Percentiles rank a stretch among this genome's conserved stretches.
Evolutionary conservation across 1,140 invertebrate genomes (phyloP).

Genomic region (Trichomalopsis sarcophagae): DNA sequence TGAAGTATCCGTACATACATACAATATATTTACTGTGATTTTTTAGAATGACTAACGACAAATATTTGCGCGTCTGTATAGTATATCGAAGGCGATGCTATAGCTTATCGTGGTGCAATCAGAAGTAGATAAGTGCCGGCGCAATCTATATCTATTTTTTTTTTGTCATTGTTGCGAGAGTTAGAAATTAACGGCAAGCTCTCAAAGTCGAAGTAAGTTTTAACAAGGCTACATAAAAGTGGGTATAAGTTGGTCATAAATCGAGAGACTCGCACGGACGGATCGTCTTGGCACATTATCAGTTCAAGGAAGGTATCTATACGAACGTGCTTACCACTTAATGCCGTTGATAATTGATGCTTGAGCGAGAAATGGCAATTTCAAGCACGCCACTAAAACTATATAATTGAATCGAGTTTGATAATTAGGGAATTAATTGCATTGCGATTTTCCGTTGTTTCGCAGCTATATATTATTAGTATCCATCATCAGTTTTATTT

Average conservation of each 20-base stretch:
- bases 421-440: background rate
- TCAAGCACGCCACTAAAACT: background rate
- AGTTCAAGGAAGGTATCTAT: constrained; percentile 12
- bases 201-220: constrained; percentile 7
- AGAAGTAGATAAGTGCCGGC: constrained; percentile 22
- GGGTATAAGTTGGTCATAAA: constrained; percentile 18
- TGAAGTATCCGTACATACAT: background rate
- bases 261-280: constrained; percentile 16
- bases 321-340: background rate
- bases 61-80: background rate
- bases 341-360: constrained; percentile 17
- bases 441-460: background rate
- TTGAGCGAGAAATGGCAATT: background rate
- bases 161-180: background rate
- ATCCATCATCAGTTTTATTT: no score
- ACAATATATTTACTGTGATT: constrained; percentile 14
- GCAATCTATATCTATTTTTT: constrained; percentile 27
- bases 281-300: constrained; percentile 31
- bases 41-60: constrained; percentile 1
- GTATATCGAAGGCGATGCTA: background rate
- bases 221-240: constrained; percentile 14
- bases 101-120: constrained; percentile 41
- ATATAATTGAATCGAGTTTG: background rate
- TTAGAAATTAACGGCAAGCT: background rate
- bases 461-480: no score